phyloP scores from a whole-genome alignment of 2,888 invertebrate genomes.

The Diploptera punctata region DNA sequence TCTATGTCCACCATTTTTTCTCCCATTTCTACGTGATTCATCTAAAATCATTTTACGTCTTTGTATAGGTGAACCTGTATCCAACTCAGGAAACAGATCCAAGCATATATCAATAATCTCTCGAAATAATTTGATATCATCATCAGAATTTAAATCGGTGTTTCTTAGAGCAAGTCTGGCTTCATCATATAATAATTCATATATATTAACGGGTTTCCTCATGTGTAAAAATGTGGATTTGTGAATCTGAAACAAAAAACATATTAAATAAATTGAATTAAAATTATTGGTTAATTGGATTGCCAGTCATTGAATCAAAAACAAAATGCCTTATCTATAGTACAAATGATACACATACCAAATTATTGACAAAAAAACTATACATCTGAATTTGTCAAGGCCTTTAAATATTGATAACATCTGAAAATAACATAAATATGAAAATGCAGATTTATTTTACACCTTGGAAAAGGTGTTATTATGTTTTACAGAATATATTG shows the following conservation, averaged over 20 bases:
- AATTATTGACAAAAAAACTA: too few species aligned
- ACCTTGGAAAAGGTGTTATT: too few species aligned
- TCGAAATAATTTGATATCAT: background rate
- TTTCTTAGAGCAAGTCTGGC: background rate
- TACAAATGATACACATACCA: too few species aligned
- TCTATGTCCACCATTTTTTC: background rate
- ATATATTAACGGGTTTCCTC: background rate
- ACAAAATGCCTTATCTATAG: too few species aligned
- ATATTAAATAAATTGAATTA: too few species aligned
- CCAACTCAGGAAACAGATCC: background rate
- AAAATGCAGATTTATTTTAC: too few species aligned
- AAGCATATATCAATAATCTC: background rate
- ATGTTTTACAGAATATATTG: too few species aligned
- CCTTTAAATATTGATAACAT: too few species aligned
- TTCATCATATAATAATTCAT: background rate
- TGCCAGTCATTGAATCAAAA: too few species aligned
- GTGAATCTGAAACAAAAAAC: slow-evolving; percentile 14
- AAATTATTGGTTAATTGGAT: too few species aligned
- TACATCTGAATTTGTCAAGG: too few species aligned
- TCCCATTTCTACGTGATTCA: background rate
- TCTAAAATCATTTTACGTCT: background rate
- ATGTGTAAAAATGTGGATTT: slow-evolving; percentile 7
- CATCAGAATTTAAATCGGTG: background rate
- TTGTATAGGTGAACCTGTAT: background rate
- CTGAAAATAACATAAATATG: too few species aligned